Conservation (phyloP, 2,888 invertebrate species). For the Drosophila colorata region DNA sequence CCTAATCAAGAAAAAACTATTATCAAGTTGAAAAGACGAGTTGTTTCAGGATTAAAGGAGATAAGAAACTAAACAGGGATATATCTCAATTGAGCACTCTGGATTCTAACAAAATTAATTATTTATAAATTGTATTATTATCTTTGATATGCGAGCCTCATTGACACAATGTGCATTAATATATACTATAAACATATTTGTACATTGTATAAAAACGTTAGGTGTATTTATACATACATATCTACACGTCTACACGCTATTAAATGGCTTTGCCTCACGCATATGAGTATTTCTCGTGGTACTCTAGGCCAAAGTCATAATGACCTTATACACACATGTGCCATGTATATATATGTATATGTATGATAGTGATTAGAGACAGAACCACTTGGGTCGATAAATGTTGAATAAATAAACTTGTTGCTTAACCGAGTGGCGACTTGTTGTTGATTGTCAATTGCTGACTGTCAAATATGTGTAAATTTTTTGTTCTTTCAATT, state of each 20-base stretch:
- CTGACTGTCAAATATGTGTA: constrained; percentile 11
- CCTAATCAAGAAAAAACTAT: no score
- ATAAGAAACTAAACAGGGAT: not conserved
- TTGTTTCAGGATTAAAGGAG: no score
- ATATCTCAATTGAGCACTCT: not conserved
- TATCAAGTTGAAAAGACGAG: no score
- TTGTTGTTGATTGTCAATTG: constrained; percentile 11
- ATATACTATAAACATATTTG: constrained; percentile 2
- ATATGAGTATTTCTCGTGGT: constrained; percentile 1
- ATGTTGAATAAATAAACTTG: constrained; percentile 63
- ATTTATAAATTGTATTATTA: constrained; percentile 16
- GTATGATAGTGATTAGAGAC: constrained; percentile 31
- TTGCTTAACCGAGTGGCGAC: constrained; percentile 38
- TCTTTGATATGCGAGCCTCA: not conserved
- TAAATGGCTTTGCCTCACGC: constrained; percentile 24
- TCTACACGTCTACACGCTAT: not conserved
- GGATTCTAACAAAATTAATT: not conserved
- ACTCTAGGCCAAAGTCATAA: constrained; percentile 22
- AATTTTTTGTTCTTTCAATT: no score
- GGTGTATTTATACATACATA: constrained; percentile 9
- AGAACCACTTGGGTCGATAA: constrained; percentile 46
- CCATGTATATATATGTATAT: constrained; percentile 12
- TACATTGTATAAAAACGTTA: constrained; percentile 11
- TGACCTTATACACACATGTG: constrained; percentile 26
- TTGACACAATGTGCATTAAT: constrained; percentile 1